Evolutionary conservation across 2,797 vertebrate species (phyloP), one percentile per base, ranked within the genome.

Genomic region (Steatocranus sp.): DNA sequence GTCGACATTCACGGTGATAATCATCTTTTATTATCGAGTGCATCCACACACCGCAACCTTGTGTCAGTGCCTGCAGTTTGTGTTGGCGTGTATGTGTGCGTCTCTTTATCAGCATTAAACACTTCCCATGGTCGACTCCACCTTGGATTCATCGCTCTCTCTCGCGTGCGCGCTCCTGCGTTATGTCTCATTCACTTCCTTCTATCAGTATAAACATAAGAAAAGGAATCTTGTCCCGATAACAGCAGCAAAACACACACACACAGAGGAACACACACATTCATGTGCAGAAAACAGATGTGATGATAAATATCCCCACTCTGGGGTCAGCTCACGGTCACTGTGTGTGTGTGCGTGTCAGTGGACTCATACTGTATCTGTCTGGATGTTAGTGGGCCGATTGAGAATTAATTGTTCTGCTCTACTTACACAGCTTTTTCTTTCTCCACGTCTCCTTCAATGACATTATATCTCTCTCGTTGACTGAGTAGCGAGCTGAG

Each of bases 231-330:
- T 32, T 32, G 54, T 58, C 54, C 15, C 6, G 54, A 58, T 58
- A 58, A 58, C 54, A 58, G 54, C 54, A 58, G 54, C 54, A 58
- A 32, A 58, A 58, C 27, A 87, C 87, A 90, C 88, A 79, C 79
- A 89, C 74, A 58, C 75, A 89, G 81, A 88, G 53, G 74, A 79
- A 87, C 88, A 91, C 88, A 91, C 89, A 90, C 86, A 80, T 87
- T 86, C 83, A 86, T 87, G 79, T n/a, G 17, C 78, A 17, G 83
- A 84, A 83, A 89, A 92, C 91, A 92, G 87, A 93, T 93, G 92
- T 85, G 89, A 88, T 90, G 91, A 94, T 93, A 86, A 86, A 92
- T 93, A 86, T 93, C 54, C 80, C 34, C 66, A 10, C 80, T 83
- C 34, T 38, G 82, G 85, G 93, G 91, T 95, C 88, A 93, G 80